Base-by-base conservation (phyloP, 2,797 vertebrate genomes). In the Mycteria americana region DNA sequence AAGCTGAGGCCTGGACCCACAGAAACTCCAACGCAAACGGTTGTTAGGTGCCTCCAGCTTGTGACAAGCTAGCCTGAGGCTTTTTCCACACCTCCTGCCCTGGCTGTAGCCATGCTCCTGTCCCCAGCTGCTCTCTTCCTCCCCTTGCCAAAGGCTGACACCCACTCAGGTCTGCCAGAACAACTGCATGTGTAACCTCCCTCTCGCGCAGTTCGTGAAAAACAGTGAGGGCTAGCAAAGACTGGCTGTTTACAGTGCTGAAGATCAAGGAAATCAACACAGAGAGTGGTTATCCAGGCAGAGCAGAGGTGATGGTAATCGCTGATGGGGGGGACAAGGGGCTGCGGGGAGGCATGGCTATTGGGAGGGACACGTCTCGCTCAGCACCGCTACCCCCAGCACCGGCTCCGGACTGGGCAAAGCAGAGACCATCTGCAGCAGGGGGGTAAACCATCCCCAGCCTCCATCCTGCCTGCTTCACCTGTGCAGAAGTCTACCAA, bases 341-440 rank as follows among this genome's bases (percentile, higher is more conserved):
- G 31, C 35, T 31, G 37, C 3, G 17, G 5, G 24, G 18, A 53
- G 46, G 14, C 21, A 48, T 3, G 17, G 53, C 11, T 74, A 10
- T 27, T 45, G 43, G 27, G 33, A 74, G 28, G 22, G 22, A 39
- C 9, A 2, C 0, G 0, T 45, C 68, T 65, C 3, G 0, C 45
- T 33, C 43, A 46, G 27, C 31, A 63, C n/a, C 48, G 11, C 33
- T 45, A 18, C 13, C 4, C 16, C 18, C 48, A 31, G 63, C 18
- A 24, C 33, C 0, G 0, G 17, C 23, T 22, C 33, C 2, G 5
- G 25, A 30, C 48, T 30, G 21, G 62, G 25, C 18, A 76, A 56
- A 79, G 68, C 41, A 69, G 25, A 56, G 15, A 50, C 16, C 30
- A 19, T 19, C 62, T 39, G 46, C 28, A 75, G 48, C 18, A 60